These are phyloP conservation scores for Psilopogon haemacephalus DNA, from an alignment of 2,113 vertebrate genomes.

Conservation along the genomic window DNA sequence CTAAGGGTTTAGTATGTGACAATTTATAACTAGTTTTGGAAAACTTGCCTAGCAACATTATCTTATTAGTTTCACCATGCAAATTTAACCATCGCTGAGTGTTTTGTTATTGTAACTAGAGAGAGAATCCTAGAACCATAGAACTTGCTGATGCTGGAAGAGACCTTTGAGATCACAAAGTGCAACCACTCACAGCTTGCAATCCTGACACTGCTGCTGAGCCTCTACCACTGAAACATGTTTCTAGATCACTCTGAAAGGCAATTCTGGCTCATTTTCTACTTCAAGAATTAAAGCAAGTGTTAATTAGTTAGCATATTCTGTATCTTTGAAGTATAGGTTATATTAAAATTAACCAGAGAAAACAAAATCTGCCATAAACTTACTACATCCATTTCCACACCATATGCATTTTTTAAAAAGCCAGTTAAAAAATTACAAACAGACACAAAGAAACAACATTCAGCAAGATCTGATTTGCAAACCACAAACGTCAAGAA, in stretches of 20 bases:
- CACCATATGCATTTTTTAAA: background rate
- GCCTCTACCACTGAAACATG: no score
- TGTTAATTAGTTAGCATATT: background rate
- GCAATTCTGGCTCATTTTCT: background rate
- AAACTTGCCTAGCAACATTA: background rate
- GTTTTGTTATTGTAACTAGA: background rate
- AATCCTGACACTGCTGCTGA: no score
- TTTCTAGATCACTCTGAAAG: background rate
- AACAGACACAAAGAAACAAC: background rate
- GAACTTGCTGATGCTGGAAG: no score
- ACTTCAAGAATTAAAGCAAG: background rate
- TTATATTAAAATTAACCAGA: background rate
- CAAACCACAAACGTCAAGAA: background rate
- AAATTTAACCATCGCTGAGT: background rate
- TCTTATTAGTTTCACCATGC: background rate
- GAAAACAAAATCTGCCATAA: background rate
- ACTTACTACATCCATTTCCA: background rate
- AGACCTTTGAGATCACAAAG: no score
- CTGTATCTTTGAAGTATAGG: background rate
- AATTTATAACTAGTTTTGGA: background rate
- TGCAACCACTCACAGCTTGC: no score
- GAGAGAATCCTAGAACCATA: background rate
- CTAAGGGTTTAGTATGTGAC: background rate
- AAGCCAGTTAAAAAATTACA: background rate
- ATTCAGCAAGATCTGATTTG: background rate